These are phyloP conservation scores for Sphenopsis melanotis DNA, from an alignment of 2,797 vertebrate species.

Conservation along the genomic window DNA sequence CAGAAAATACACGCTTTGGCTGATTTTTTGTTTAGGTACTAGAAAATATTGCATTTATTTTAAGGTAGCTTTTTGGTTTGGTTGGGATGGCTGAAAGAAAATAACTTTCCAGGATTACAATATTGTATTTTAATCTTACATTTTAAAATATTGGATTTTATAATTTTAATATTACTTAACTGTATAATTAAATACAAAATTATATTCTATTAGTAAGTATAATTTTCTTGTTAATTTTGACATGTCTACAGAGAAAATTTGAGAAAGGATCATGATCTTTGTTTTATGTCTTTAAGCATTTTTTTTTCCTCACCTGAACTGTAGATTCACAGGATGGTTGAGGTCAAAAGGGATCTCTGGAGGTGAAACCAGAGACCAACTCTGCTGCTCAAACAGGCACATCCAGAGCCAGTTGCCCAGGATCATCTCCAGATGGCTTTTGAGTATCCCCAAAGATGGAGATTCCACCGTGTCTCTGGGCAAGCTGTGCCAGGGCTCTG, in stretches of 20 bases:
- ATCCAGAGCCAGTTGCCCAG: background rate
- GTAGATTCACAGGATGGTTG: background rate
- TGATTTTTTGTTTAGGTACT: background rate
- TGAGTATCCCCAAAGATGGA: background rate
- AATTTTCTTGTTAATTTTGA: background rate
- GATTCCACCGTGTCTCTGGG: background rate
- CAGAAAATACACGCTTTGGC: background rate
- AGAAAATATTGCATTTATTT: background rate
- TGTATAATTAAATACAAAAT: background rate
- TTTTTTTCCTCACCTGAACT: background rate
- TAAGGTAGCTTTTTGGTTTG: background rate
- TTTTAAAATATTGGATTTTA: background rate
- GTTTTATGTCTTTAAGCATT: background rate
- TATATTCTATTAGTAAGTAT: background rate
- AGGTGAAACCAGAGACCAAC: background rate
- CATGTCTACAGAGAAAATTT: background rate
- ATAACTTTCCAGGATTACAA: background rate
- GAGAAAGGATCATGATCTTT: background rate
- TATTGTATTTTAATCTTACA: background rate
- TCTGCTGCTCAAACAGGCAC: background rate
- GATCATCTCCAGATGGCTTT: background rate
- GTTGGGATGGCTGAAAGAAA: background rate
- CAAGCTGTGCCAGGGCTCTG: background rate
- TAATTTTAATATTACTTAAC: background rate
- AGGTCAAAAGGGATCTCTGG: background rate